phyloP scores from a whole-genome alignment of 1,140 invertebrate species.

The Theocolax elegans region DNA sequence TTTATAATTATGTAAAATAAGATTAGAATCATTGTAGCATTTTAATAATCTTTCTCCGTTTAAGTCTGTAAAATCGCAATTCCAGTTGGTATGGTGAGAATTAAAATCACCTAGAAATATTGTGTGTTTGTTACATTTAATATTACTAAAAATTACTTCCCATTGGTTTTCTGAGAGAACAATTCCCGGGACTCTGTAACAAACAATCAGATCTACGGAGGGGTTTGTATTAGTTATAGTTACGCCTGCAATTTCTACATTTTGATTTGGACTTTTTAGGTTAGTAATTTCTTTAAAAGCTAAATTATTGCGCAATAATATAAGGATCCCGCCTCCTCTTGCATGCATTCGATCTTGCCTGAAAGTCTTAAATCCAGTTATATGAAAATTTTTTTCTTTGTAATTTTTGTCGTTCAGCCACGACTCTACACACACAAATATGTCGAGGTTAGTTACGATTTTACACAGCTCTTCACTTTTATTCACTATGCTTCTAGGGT shows the following conservation, averaged over 20 bases:
- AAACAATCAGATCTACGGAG: not conserved
- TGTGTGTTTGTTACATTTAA: not conserved
- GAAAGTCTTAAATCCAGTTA: not conserved
- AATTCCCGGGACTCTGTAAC: not conserved
- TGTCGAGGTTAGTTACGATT: not conserved
- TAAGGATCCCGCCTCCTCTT: not conserved
- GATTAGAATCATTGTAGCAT: not conserved
- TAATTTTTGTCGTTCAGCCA: not conserved
- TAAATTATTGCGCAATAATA: not conserved
- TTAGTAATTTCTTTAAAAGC: not conserved
- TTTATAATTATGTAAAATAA: not conserved
- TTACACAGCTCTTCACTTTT: not conserved
- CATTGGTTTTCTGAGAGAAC: not conserved
- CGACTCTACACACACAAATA: not conserved
- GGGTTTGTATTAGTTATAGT: slow-evolving; percentile 4
- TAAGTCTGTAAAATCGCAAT: not conserved
- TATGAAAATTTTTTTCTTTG: not conserved
- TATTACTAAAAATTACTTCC: not conserved
- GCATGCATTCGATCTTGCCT: not conserved
- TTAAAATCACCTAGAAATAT: no score
- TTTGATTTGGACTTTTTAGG: not conserved
- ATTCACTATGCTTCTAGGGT: slow-evolving; percentile 2
- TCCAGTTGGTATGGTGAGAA: not conserved
- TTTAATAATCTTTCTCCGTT: not conserved
- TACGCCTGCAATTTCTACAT: not conserved